A percentile compares a stretch with the other conserved stretches of the same genome.
phyloP scores from a whole-genome alignment of 2,888 invertebrate species.

The Rotaria socialis region DNA sequence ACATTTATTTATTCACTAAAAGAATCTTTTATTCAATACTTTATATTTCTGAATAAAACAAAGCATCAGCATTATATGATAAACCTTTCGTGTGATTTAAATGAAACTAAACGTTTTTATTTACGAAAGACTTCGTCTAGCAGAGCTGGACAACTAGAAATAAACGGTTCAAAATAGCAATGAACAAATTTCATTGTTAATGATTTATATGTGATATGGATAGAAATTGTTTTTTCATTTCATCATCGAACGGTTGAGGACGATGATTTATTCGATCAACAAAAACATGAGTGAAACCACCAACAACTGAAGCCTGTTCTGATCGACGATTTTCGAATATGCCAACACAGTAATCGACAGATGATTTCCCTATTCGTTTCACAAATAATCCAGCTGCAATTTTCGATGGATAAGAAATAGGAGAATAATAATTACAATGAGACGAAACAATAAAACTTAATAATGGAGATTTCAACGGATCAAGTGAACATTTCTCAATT shows the following conservation, averaged over 20 bases:
- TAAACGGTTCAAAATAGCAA: no score
- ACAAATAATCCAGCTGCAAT: not conserved
- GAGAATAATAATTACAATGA: not conserved
- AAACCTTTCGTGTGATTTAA: no score
- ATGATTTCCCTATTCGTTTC: not conserved
- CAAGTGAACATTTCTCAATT: conserved; percentile 11
- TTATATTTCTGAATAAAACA: no score
- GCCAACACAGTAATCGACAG: not conserved
- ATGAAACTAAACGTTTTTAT: no score
- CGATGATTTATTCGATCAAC: not conserved
- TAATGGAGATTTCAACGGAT: not conserved
- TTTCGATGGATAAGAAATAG: not conserved
- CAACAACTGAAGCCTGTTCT: not conserved
- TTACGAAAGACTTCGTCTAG: no score
- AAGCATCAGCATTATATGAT: no score
- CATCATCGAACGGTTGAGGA: not conserved
- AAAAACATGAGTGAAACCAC: conserved; percentile 17
- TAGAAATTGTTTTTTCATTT: not conserved
- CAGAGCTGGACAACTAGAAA: no score
- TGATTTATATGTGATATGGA: not conserved
- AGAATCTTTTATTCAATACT: no score
- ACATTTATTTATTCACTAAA: no score
- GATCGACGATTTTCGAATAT: not conserved
- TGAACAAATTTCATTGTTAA: no score
- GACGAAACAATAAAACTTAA: not conserved